Evolutionary conservation across 2,888 invertebrate genomes (phyloP).

Genomic region (Sarcophaga carnaria): DNA sequence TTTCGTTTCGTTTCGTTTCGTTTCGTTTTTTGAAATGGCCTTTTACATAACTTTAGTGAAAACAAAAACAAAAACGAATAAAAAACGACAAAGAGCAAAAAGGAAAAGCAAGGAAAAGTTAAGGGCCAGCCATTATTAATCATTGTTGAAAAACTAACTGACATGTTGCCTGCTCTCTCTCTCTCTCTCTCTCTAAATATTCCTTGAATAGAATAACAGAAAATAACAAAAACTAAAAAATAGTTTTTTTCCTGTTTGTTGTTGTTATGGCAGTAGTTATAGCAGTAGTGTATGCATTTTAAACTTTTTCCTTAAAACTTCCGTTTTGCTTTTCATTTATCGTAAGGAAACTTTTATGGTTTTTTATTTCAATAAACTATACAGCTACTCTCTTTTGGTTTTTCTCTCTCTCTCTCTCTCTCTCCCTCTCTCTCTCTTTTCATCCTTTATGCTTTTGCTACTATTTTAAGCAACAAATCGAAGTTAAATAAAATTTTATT

Average conservation of each 20-base stretch:
- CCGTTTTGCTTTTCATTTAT: constrained; percentile 66
- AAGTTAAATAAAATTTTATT: constrained; percentile 61
- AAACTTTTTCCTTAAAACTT: constrained; percentile 68
- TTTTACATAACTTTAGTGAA: not conserved
- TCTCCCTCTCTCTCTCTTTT: not conserved
- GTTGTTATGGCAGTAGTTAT: constrained; percentile 5
- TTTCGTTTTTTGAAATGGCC: constrained; percentile 26
- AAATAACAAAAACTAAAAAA: not conserved
- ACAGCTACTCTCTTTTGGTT: not conserved
- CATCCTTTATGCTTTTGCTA: not conserved
- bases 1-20: not conserved
- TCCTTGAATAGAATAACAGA: not conserved
- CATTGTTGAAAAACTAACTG: constrained; percentile 69
- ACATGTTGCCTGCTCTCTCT: constrained; percentile 47
- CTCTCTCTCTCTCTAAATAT: not conserved
- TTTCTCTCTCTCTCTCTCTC: too few species aligned
- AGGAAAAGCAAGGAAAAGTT: constrained; percentile 43
- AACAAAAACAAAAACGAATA: constrained; percentile 19
- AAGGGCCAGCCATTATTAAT: constrained; percentile 69
- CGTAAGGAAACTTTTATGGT: constrained; percentile 63
- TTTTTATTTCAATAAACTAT: constrained; percentile 38
- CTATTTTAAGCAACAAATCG: constrained; percentile 61
- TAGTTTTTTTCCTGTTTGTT: constrained; percentile 8
- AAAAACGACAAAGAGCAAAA: not conserved
- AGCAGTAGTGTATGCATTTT: constrained; percentile 49